Base-by-base conservation (phyloP, 2,888 invertebrate species). In the Lamproptera curius region DNA sequence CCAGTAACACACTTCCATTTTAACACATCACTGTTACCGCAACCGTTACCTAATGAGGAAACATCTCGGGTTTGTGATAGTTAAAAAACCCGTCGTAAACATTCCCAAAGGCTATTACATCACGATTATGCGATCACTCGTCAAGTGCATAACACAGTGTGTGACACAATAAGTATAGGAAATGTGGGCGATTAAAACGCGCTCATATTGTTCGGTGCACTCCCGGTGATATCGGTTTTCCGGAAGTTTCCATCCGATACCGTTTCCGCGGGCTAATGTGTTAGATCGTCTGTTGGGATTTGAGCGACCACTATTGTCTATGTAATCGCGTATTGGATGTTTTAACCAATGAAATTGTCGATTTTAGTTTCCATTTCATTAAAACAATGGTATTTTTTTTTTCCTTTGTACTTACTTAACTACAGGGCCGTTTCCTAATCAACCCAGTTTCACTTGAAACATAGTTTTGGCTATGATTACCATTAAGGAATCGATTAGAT, bases 11-110 rank as follows among this genome's bases (percentile, higher is more conserved):
- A 28, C 9, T 17, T 11, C 8, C 20, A n/a, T 37, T 38, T 20
- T 23, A 39, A 9, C 14, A 39, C 26, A 26, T 38, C 11, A 15
- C 13, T 16, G 17, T 31, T 17, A 41, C 16, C 31, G 31, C 5
- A 41, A 43, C 1, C 13, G 15, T 48, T 43, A 48, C 26, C 48
- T 48, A 48, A 48, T 48, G 14, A 39, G 23, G 34, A 42, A 42
- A 42, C 6, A 43, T 43, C 34, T 26, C 16, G 16, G 15, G n/a
- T 3, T 35, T 39, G 39, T 35, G 43, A 28, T 44, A 1, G 40
- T 41, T 50, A 31, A 40, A n/a, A 35, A 44, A 44, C 40, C 31
- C 11, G 39, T 35, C 33, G 15, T 44, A 36, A 11, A 39, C 35
- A 20, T 49, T 44, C 26, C 43, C n/a, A 36, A 31, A 35, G 20